Conservation (phyloP, 2,113 vertebrate species). For the Phasianus colchicus region DNA sequence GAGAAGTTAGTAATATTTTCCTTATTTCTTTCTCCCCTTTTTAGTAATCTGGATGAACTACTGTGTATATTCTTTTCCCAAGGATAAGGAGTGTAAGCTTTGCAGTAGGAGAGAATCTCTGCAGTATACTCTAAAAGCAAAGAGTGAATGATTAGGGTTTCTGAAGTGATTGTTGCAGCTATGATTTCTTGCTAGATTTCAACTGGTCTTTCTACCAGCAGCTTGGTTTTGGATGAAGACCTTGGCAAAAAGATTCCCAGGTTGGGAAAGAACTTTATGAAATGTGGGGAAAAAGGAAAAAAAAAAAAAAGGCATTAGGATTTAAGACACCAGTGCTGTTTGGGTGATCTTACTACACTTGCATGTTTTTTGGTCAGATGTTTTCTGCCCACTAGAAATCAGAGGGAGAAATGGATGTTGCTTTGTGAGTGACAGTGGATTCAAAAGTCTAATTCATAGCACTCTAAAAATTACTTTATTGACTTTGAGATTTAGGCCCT, state of each 20-base stretch:
- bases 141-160: not conserved
- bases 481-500: not conserved
- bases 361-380: not conserved
- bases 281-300: not conserved
- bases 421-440: not conserved
- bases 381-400: not conserved
- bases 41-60: not conserved
- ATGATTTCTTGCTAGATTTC: not conserved
- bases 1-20: not conserved
- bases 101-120: not conserved
- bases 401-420: not conserved
- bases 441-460: not conserved
- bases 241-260: not conserved
- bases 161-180: not conserved
- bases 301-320: not conserved
- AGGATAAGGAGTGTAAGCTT: not conserved
- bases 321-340: not conserved
- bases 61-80: not conserved
- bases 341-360: not conserved
- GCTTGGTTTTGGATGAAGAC: not conserved
- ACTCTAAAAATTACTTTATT: not conserved
- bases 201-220: accelerated
- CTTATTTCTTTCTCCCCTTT: not conserved
- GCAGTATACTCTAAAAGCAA: not conserved
- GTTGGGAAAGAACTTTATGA: not conserved